Base-by-base conservation (phyloP, 2,113 vertebrate species). In the Corapipo altera region DNA sequence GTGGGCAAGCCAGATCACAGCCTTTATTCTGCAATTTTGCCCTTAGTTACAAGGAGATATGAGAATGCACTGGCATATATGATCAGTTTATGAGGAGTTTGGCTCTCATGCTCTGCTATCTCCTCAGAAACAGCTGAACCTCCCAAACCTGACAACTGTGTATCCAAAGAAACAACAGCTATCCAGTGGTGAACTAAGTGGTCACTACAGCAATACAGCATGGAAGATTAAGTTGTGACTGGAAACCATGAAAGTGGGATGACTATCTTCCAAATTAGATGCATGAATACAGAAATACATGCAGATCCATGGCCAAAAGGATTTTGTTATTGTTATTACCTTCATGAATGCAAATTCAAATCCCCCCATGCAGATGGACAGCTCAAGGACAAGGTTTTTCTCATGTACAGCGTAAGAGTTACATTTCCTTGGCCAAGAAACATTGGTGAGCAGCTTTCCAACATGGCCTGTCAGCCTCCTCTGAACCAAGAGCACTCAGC, bases 401-500 rank as follows among this genome's bases (percentile, higher is more conserved):
- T 51, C 24, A 20, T 3, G 18, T 6, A 18, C 33, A 66, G 30
- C 0, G 0, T 26, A 58, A 75, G 43, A 85, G 48, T 35, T 72
- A 11, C 22, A 22, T 66, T 41, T 82, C 22, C 66, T 78, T 51
- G 39, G 22, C 39, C 48, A 78, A 55, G 57, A 71, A 92, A 52
- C 5, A n/a, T 7, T 44, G 52, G 41, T 54, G 61, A 85, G 59
- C 46, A 62, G 39, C 52, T 64, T 84, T 67, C 62, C n/a, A 51
- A 5, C 35, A 44, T 22, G 28, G 15, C 24, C 22, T 57, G 46
- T 30, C n/a, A 81, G 39, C 30, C 41, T 55, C 9, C 48, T 51
- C 54, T 2, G 1, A 66, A 26, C 24, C 43, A 59, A 41, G 37
- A 66, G 22, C 0, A 0, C 49, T 59, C 4, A 8, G 4, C 43